Percentiles rank a stretch among this genome's conserved stretches.
Conservation (phyloP, 2,888 invertebrate genomes). For the Phaonia tiefii region DNA sequence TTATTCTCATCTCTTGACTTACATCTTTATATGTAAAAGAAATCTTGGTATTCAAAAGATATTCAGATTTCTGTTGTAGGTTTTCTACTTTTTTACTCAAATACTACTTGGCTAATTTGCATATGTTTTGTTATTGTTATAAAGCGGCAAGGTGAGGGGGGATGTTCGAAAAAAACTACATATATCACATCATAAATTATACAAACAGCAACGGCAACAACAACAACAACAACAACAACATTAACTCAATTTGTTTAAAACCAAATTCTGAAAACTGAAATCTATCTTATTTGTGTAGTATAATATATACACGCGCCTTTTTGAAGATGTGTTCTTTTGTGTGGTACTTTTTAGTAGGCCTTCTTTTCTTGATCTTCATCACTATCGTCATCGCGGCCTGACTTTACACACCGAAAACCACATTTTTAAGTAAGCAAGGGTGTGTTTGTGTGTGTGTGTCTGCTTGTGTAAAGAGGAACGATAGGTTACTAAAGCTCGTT, state of each 20-base stretch:
- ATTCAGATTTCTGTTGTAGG: not conserved
- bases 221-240: not conserved
- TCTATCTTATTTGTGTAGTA: not conserved
- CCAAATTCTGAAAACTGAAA: not conserved
- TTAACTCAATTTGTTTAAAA: not conserved
- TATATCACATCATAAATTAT: conserved; percentile 28
- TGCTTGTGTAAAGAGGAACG: too few species aligned
- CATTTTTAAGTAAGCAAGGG: not conserved
- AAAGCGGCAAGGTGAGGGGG: not conserved
- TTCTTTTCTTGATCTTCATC: not conserved
- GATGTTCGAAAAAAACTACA: not conserved
- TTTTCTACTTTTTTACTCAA: conserved; percentile 6
- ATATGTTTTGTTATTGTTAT: conserved; percentile 34
- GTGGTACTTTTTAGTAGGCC: not conserved
- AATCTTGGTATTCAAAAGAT: conserved; percentile 1
- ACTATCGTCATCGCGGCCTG: not conserved
- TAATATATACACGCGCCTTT: too few species aligned
- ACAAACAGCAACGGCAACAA: conserved; percentile 5
- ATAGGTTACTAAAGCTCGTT: too few species aligned
- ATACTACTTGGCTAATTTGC: too few species aligned
- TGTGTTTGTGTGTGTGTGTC: not conserved
- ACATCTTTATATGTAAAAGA: not conserved
- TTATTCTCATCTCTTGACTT: not conserved
- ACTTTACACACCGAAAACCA: not conserved
- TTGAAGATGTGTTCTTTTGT: too few species aligned